A percentile compares a stretch with the other conserved stretches of the same genome.
Evolutionary conservation across 2,797 vertebrate species (phyloP).

Genomic region (Eulemur albifrons): DNA sequence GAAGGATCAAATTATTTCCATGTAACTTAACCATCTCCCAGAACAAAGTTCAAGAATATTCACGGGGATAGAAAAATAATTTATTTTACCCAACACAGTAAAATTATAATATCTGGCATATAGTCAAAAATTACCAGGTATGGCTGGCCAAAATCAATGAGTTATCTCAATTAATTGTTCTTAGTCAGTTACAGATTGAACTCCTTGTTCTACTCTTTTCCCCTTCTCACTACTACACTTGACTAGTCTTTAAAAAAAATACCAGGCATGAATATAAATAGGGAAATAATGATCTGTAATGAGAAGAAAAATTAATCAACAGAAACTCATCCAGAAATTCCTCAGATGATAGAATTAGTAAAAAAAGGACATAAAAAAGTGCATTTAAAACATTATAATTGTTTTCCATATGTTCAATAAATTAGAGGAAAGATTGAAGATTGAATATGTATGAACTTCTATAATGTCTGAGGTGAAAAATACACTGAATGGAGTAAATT

Average conservation of each 20-base stretch:
- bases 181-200: too few species aligned
- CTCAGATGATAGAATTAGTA: background rate
- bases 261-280: background rate
- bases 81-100: background rate
- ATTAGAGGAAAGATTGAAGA: slow-evolving; percentile 4
- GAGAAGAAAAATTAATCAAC: background rate
- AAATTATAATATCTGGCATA: background rate
- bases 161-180: too few species aligned
- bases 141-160: too few species aligned
- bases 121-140: background rate
- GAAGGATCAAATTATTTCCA: slow-evolving; percentile 11
- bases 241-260: too few species aligned
- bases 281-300: background rate
- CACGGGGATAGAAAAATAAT: background rate
- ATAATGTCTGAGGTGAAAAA: background rate
- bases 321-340: slow-evolving; percentile 20
- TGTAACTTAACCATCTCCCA: background rate
- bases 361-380: background rate
- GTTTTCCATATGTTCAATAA: background rate
- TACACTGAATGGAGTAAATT: background rate
- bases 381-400: background rate
- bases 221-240: too few species aligned
- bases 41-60: background rate
- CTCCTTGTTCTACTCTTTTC: too few species aligned
- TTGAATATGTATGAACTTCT: background rate